phyloP scores from a whole-genome alignment of 2,797 vertebrate genomes.

The Poecilia picta region DNA sequence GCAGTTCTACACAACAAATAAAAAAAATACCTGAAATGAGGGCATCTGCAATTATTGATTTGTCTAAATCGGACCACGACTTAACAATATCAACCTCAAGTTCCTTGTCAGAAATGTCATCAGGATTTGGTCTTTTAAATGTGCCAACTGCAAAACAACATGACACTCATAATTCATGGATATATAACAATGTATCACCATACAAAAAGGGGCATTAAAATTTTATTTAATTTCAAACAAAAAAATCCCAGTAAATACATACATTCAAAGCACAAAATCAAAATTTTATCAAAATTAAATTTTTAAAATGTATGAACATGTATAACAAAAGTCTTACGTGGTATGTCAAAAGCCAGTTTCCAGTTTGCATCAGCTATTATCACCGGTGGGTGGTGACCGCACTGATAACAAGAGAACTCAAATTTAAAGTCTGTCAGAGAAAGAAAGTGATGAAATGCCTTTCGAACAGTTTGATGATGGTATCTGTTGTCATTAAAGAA shows the following conservation, averaged over 20 bases:
- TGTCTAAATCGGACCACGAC: conserved; percentile 15
- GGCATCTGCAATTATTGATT: conserved; percentile 17
- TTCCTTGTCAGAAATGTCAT: background rate
- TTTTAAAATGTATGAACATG: background rate
- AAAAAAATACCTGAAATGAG: conserved; percentile 12
- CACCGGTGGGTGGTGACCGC: conserved; percentile 18
- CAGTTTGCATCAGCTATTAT: conserved; percentile 13
- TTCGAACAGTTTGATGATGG: conserved; percentile 10
- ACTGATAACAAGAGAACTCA: conserved; percentile 18
- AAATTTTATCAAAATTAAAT: background rate
- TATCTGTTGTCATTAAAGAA: conserved; percentile 5
- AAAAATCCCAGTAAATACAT: no score
- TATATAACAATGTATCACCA: no score
- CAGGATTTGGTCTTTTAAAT: conserved; percentile 18
- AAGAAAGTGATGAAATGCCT: conserved; percentile 20
- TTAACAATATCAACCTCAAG: conserved; percentile 4
- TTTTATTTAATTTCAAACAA: no score
- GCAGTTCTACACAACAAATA: background rate
- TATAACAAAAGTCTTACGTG: conserved; percentile 7
- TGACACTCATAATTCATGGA: no score
- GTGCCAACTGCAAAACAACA: conserved; percentile 16
- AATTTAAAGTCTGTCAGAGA: conserved; percentile 16
- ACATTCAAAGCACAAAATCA: no score
- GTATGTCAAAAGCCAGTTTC: conserved; percentile 25
- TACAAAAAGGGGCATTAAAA: no score